phyloP scores from a whole-genome alignment of 2,113 vertebrate species.

The Centropristis striata region DNA sequence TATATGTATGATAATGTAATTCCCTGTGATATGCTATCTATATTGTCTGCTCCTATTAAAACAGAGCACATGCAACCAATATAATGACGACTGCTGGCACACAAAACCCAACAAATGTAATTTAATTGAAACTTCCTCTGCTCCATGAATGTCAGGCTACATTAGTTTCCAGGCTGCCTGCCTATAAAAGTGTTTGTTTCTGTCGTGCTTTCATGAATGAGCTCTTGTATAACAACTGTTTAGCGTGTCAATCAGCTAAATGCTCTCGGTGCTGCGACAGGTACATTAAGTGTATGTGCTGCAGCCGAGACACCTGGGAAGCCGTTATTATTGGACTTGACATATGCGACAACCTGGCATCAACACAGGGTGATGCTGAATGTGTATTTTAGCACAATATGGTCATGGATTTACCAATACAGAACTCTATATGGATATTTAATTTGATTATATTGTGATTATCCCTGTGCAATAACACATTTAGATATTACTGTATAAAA shows the following conservation, averaged over 20 bases:
- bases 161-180: conserved; percentile 1
- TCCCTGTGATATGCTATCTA: not conserved
- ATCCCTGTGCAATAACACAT: not conserved
- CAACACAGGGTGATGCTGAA: conserved; percentile 6
- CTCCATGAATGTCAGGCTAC: conserved; percentile 1
- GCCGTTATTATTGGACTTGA: not conserved
- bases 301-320: conserved; percentile 16
- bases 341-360: conserved; percentile 16
- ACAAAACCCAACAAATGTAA: not conserved
- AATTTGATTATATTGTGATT: conserved; percentile 32
- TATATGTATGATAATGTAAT: not conserved
- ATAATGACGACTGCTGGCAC: not conserved
- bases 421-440: conserved; percentile 14
- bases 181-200: conserved; percentile 3
- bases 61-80: not conserved
- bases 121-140: not conserved
- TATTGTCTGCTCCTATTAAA: not conserved
- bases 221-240: conserved; percentile 24
- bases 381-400: conserved; percentile 9
- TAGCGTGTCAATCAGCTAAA: conserved; percentile 40
- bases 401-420: not conserved
- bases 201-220: conserved; percentile 11
- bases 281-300: conserved; percentile 19
- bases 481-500: conserved; percentile 29
- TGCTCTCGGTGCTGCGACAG: conserved; percentile 13